phyloP scores from a whole-genome alignment of 2,113 vertebrate species.

The Chascanopsetta lugubris region DNA sequence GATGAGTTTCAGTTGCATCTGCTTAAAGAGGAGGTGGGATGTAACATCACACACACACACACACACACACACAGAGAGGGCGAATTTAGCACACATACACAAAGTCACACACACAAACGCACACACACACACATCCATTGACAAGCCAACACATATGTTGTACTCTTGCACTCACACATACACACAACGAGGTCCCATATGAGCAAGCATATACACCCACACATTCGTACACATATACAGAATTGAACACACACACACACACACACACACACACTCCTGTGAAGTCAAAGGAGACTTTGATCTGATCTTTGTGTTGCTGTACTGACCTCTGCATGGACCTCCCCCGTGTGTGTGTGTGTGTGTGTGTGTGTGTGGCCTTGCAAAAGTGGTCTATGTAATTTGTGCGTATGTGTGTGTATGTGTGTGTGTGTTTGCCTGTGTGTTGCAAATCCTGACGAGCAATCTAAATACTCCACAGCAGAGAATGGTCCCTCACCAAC shows the following conservation, averaged over 20 bases:
- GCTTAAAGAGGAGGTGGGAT: no score
- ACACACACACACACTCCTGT: constrained; percentile 23
- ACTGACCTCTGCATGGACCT: constrained; percentile 90
- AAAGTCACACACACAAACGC: no score
- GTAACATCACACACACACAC: background rate
- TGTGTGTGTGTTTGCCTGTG: no score
- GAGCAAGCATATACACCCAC: constrained; percentile 9
- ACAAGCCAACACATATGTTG: no score
- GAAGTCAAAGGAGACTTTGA: constrained; percentile 64
- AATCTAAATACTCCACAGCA: background rate
- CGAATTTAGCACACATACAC: no score
- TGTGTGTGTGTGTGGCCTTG: background rate
- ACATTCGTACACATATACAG: background rate
- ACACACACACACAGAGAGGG: no score
- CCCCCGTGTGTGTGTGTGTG: constrained; percentile 22
- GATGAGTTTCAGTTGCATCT: no score
- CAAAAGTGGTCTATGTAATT: background rate
- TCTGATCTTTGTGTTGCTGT: constrained; percentile 84
- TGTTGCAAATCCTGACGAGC: background rate
- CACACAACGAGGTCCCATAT: no score
- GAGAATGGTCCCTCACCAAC: background rate
- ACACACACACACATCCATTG: no score
- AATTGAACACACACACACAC: background rate
- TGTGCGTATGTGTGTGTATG: background rate
- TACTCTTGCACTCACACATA: no score